Evolutionary conservation across 2,888 invertebrate species (phyloP).

Genomic region (Parnassius orleans): DNA sequence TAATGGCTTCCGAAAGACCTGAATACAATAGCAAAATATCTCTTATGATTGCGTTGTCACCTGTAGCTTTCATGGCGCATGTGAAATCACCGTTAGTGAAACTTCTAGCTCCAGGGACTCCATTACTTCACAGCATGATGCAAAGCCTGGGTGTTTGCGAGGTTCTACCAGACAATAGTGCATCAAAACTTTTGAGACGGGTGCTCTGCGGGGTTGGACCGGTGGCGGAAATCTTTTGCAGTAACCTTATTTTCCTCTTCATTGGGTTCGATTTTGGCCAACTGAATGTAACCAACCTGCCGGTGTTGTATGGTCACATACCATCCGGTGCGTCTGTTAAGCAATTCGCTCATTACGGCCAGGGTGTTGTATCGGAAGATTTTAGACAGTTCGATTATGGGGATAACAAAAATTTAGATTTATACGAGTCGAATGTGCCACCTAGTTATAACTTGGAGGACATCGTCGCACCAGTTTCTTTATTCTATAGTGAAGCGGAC

Average conservation of each 20-base stretch:
- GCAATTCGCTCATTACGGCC: conserved; percentile 78
- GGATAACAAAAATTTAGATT: conserved; percentile 41
- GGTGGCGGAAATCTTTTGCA: conserved; percentile 76
- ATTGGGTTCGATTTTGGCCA: conserved; percentile 80
- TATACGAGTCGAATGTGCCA: conserved; percentile 49
- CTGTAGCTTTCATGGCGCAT: conserved; percentile 76
- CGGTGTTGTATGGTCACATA: conserved; percentile 74
- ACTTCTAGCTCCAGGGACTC: conserved; percentile 47
- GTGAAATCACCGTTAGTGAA: conserved; percentile 56
- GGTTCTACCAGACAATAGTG: conserved; percentile 81
- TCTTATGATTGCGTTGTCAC: conserved; percentile 78
- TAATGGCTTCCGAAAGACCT: conserved; percentile 74
- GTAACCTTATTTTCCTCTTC: conserved; percentile 80
- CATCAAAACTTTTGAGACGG: conserved; percentile 67
- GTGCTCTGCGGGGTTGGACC: conserved; percentile 66
- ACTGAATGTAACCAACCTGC: conserved; percentile 80
- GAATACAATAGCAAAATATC: conserved; percentile 80
- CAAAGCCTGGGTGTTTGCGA: conserved; percentile 79
- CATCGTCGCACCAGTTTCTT: conserved; percentile 52
- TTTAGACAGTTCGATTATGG: conserved; percentile 61
- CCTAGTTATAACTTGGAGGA: conserved; percentile 53
- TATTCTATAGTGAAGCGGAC: conserved; percentile 79
- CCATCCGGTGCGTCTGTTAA: conserved; percentile 79
- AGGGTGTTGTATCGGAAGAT: conserved; percentile 56
- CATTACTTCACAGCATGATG: conserved; percentile 41